Evolutionary conservation across 2,113 vertebrate species (phyloP).

Genomic region (Chamaea fasciata): DNA sequence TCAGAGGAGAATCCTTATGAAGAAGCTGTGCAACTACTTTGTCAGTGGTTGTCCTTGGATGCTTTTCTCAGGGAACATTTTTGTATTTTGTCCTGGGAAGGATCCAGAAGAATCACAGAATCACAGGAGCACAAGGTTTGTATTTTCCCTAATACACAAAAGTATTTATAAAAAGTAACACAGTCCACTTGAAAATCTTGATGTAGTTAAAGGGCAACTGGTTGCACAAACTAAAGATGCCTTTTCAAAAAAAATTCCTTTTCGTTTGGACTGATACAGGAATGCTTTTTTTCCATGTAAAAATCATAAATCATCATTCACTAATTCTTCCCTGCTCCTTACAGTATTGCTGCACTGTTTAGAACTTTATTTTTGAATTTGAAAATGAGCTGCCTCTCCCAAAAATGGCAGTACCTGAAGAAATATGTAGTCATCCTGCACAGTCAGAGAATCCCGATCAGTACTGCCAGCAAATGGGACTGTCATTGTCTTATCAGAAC

Average conservation of each 20-base stretch:
- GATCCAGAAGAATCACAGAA: not conserved
- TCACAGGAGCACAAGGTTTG: not conserved
- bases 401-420: conserved; percentile 80
- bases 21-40: not conserved
- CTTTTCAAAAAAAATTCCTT: not conserved
- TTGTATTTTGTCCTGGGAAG: not conserved
- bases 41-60: not conserved
- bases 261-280: not conserved
- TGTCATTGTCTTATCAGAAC: conserved; percentile 80
- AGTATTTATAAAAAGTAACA: not conserved
- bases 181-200: not conserved
- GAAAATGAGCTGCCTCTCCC: not conserved
- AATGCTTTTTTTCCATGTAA: not conserved
- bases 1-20: not conserved
- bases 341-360: not conserved
- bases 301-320: not conserved
- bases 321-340: not conserved
- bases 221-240: not conserved
- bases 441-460: conserved; percentile 85
- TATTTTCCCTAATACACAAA: not conserved
- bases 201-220: not conserved
- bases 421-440: conserved; percentile 93
- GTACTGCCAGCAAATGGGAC: conserved; percentile 82
- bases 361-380: not conserved
- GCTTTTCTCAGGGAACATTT: not conserved